Conservation (phyloP, 2,888 invertebrate species). For the Idaea dimidiata region DNA sequence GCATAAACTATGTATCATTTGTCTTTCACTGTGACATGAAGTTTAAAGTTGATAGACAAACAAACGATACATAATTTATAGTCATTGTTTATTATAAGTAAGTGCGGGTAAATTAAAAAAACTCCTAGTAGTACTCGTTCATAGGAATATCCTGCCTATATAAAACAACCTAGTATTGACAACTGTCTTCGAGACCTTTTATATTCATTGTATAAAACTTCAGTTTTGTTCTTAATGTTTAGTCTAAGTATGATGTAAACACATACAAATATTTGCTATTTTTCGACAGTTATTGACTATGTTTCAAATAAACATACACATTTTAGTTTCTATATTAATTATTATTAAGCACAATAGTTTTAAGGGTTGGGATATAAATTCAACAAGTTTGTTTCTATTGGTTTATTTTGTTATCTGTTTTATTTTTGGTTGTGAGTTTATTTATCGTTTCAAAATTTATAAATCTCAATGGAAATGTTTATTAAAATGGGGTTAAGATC, state of each 20-base stretch:
- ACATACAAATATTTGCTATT: conserved; percentile 71
- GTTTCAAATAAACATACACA: conserved; percentile 56
- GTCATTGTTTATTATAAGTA: too few relatives aligned
- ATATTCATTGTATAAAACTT: not conserved
- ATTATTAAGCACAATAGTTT: conserved; percentile 71
- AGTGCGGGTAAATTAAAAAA: too few relatives aligned
- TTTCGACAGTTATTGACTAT: conserved; percentile 74
- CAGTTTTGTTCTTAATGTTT: conserved; percentile 46
- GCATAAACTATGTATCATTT: too few relatives aligned
- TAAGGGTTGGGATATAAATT: conserved; percentile 66
- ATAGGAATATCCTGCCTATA: too few relatives aligned
- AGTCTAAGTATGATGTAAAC: conserved; percentile 58
- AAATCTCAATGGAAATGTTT: conserved; percentile 42
- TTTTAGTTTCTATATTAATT: conserved; percentile 55
- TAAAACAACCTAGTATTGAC: not conserved
- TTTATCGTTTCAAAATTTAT: conserved; percentile 33
- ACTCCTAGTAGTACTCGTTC: too few relatives aligned
- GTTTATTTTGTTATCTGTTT: conserved; percentile 25
- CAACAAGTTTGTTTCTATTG: conserved; percentile 53
- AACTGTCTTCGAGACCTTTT: too few relatives aligned
- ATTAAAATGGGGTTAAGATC: conserved; percentile 61
- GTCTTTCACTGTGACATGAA: too few relatives aligned
- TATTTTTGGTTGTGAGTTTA: conserved; percentile 52
- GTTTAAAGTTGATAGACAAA: too few relatives aligned
- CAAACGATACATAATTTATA: too few relatives aligned